phyloP scores from a whole-genome alignment of 2,888 invertebrate species.

The Eledona agricola region DNA sequence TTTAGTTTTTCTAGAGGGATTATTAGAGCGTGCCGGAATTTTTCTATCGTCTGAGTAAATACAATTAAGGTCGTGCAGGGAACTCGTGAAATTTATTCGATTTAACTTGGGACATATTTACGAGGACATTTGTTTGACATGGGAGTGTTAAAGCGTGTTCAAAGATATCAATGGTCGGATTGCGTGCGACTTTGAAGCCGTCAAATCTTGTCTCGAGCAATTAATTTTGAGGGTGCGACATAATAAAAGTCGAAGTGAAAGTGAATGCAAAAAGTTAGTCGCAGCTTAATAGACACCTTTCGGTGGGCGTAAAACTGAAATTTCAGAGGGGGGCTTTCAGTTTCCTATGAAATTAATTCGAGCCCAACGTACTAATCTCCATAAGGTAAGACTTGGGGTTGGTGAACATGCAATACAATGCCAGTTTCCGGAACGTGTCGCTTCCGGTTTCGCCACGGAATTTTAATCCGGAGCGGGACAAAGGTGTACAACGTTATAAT shows the following conservation, averaged over 20 bases:
- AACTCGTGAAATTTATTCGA: constrained; percentile 42
- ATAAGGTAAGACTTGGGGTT: constrained; percentile 33
- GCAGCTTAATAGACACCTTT: constrained; percentile 13
- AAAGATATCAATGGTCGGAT: constrained; percentile 51
- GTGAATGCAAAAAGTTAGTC: constrained; percentile 1
- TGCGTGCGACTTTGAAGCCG: constrained; percentile 50
- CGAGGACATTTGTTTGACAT: constrained; percentile 46
- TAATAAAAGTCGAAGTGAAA: constrained; percentile 2
- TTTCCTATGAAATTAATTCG: constrained; percentile 39
- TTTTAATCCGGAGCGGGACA: constrained; percentile 43
- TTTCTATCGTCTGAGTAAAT: too few relatives aligned
- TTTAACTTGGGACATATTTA: constrained; percentile 47
- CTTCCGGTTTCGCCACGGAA: constrained; percentile 47
- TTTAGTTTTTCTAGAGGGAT: too few relatives aligned
- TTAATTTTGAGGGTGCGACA: constrained; percentile 39
- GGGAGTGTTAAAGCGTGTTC: constrained; percentile 51
- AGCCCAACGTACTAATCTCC: constrained; percentile 39
- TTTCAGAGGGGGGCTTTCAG: constrained; percentile 34
- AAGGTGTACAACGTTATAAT: constrained; percentile 9
- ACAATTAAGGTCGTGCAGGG: too few relatives aligned
- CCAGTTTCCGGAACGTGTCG: constrained; percentile 46
- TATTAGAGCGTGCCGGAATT: too few relatives aligned
- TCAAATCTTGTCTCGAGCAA: constrained; percentile 48
- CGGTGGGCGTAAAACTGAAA: constrained; percentile 31
- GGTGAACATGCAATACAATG: constrained; percentile 43